Base-by-base conservation (phyloP, 2,797 vertebrate species). In the Lithobates sylvaticus region DNA sequence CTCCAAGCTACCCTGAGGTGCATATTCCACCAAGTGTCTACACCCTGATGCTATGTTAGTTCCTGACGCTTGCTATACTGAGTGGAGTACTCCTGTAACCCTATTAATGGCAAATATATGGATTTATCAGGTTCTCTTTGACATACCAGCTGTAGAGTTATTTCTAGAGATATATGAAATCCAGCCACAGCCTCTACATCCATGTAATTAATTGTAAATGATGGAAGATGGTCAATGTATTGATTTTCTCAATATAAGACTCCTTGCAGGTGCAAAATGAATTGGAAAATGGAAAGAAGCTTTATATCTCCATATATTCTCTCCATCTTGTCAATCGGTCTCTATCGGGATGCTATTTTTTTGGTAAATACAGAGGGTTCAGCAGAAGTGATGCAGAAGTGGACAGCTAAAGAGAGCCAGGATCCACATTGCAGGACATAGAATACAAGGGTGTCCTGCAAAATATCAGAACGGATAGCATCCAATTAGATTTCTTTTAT, bases 191-290 rank as follows among this genome's bases (percentile, higher is more conserved):
- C 6, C 44, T 58, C 44, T 58, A 26, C 78, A 36, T 12, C 21
- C 44, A 50, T 79, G 68, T 71, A 71, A 81, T 81, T 21, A 71
- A 47, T 58, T 71, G 78, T 81, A 54, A 71, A 71, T 71, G 29
- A 71, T 81, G 44, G 44, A 54, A 58, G 71, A 71, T 69, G 69
- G 32, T 81, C 78, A 71, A 81, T 81, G 18, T 71, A 81, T 81
- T 71, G 78, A 81, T 81, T 58, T 58, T 58, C 78, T 54, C 29
- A 71, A 44, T 36, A 36, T n/a, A 47, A 29, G 44, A 36, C 29
- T 54, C 50, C 13, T 27, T 81, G 29, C 44, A 50, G n/a, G 44
- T 81, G 16, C 29, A 71, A 81, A 80, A 71, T 81, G 42, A 71
- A 81, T 71, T 70, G 67, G 27, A 80, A 69, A 13, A 44, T 18